These are phyloP conservation scores for Naso thynnoides DNA, from an alignment of 2,797 vertebrate genomes.

Conservation along the genomic window DNA sequence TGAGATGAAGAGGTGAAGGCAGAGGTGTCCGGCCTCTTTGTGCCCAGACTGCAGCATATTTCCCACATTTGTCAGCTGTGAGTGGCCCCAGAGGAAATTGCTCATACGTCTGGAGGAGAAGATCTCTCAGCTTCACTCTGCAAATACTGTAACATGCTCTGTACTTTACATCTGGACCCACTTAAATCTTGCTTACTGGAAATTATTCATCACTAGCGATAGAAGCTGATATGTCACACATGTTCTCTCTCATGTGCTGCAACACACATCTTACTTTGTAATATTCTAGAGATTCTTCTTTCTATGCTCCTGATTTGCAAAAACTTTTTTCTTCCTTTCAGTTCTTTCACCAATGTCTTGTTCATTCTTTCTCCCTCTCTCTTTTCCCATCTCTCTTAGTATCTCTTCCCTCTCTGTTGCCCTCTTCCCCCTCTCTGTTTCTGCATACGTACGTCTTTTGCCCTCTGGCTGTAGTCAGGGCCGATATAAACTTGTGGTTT, in stretches of 20 bases:
- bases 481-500: conserved; percentile 58
- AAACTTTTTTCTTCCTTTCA: background rate
- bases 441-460: conserved; percentile 28
- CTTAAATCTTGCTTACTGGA: conserved; percentile 70
- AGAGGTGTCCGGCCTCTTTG: conserved; percentile 42
- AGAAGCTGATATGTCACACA: conserved; percentile 36
- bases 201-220: conserved; percentile 62
- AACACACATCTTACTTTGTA: conserved; percentile 28
- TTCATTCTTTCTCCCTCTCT: background rate
- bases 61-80: conserved; percentile 79
- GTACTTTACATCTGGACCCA: conserved; percentile 70
- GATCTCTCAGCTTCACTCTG: conserved; percentile 46
- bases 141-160: conserved; percentile 55
- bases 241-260: conserved; percentile 32
- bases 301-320: background rate
- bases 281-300: background rate
- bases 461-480: conserved; percentile 36
- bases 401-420: background rate
- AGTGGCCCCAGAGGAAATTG: conserved; percentile 69
- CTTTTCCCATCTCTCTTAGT: background rate
- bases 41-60: conserved; percentile 73
- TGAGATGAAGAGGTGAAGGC: conserved; percentile 31
- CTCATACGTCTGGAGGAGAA: conserved; percentile 71
- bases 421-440: conserved; percentile 5
- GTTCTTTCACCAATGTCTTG: too few relatives aligned